These are phyloP conservation scores for Naja naja DNA, from an alignment of 2,113 vertebrate genomes.

Conservation along the genomic window DNA sequence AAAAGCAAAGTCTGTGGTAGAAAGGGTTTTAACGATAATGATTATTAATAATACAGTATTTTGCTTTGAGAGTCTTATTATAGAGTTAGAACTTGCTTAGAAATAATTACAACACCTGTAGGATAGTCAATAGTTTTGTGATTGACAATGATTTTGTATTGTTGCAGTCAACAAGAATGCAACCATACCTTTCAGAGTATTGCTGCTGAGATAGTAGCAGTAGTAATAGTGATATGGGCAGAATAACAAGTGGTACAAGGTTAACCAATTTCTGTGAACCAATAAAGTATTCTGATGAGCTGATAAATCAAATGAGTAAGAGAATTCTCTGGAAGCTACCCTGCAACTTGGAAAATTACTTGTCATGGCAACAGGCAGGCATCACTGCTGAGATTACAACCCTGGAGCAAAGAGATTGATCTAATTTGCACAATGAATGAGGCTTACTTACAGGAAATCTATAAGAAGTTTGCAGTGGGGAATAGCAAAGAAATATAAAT, in stretches of 20 bases:
- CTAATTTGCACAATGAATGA: constrained; percentile 70
- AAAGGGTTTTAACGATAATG: not conserved
- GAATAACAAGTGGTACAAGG: constrained; percentile 33
- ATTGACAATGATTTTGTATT: not conserved
- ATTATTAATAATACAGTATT: constrained; percentile 7
- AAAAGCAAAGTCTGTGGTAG: constrained; percentile 22
- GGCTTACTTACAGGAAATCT: constrained; percentile 71
- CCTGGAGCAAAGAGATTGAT: constrained; percentile 62
- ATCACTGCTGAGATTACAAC: constrained; percentile 53
- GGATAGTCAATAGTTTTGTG: constrained; percentile 10
- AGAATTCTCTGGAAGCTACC: constrained; percentile 37
- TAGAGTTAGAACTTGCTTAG: constrained; percentile 28
- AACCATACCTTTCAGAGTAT: not conserved
- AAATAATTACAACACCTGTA: constrained; percentile 28
- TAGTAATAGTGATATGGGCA: not conserved
- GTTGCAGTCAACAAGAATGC: not conserved
- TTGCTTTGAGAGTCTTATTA: constrained; percentile 13
- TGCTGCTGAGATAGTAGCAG: not conserved
- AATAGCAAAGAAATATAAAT: constrained; percentile 48
- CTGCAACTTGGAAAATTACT: constrained; percentile 55
- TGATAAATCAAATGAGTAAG: constrained; percentile 36
- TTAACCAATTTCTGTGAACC: constrained; percentile 4
- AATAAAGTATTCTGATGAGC: constrained; percentile 40
- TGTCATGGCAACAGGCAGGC: constrained; percentile 43
- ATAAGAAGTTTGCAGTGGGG: constrained; percentile 61